These are phyloP conservation scores for Epinotia brunnichana DNA, from an alignment of 2,888 invertebrate species.

Conservation along the genomic window DNA sequence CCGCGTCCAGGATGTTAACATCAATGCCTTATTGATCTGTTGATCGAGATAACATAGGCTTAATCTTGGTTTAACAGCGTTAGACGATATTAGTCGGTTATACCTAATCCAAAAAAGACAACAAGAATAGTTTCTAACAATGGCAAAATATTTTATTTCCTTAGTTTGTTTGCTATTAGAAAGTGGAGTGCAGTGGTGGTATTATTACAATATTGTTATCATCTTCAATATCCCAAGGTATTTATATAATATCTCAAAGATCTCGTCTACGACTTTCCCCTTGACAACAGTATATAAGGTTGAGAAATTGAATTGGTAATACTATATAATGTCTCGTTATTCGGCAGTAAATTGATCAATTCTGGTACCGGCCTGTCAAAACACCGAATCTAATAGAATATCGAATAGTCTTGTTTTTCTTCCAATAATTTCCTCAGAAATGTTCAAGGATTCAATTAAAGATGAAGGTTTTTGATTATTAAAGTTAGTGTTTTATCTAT, in stretches of 20 bases:
- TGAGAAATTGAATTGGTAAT: slow-evolving; percentile 30
- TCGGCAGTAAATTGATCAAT: slow-evolving; percentile 23
- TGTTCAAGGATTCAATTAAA: slow-evolving; percentile 12
- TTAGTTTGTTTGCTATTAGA: neutral
- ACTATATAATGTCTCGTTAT: slow-evolving; percentile 22
- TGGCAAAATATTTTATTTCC: neutral
- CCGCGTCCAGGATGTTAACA: slow-evolving; percentile 28
- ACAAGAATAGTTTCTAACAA: neutral
- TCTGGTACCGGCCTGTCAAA: slow-evolving; percentile 14
- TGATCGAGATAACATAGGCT: slow-evolving; percentile 4
- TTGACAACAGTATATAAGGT: slow-evolving; percentile 21
- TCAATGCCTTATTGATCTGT: slow-evolving; percentile 28
- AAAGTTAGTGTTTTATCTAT: neutral
- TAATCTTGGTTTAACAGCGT: neutral
- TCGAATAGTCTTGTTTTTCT: slow-evolving; percentile 8
- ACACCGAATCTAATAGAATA: slow-evolving; percentile 14
- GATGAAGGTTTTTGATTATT: neutral
- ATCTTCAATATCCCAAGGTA: neutral
- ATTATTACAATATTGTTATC: neutral
- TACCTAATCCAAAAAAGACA: neutral
- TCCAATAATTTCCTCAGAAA: slow-evolving; percentile 1
- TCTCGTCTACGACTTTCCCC: slow-evolving; percentile 3
- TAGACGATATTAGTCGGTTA: neutral
- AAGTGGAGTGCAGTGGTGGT: no score
- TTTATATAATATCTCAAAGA: slow-evolving; percentile 3